Evolutionary conservation across 2,797 vertebrate species (phyloP).

Genomic region (Enteromius thamalakanensis): DNA sequence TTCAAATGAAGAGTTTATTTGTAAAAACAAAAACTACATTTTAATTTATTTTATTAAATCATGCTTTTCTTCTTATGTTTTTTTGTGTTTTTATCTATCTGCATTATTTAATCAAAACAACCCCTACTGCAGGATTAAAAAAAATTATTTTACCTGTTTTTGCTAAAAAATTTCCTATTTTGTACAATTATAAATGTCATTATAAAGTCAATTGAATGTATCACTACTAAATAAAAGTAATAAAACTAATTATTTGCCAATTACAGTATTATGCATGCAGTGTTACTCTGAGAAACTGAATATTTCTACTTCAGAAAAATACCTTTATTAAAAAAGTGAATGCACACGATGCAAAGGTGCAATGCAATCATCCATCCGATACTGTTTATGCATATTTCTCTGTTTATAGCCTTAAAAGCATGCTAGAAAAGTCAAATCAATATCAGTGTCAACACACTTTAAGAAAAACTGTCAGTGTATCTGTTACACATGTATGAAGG

Average conservation of each 20-base stretch:
- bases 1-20: too few relatives aligned
- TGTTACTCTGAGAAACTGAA: background rate
- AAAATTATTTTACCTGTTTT: too few relatives aligned
- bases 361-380: background rate
- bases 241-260: background rate
- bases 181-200: too few relatives aligned
- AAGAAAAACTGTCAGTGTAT: background rate
- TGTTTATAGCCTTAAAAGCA: background rate
- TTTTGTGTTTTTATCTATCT: too few relatives aligned
- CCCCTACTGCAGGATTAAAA: too few relatives aligned
- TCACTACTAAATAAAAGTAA: background rate
- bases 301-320: background rate
- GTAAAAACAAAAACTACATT: too few relatives aligned
- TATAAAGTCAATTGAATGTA: background rate
- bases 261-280: background rate
- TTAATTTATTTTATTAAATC: too few relatives aligned
- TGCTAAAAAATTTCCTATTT: too few relatives aligned
- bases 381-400: background rate
- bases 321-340: background rate
- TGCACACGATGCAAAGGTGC: background rate
- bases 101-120: too few relatives aligned
- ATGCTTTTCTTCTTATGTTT: too few relatives aligned
- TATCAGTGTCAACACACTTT: background rate
- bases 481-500: conserved; percentile 8
- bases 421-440: background rate